A percentile compares a stretch with the other conserved stretches of the same genome.
Conservation (phyloP, 2,113 vertebrate species). For the Cathartes aura region DNA sequence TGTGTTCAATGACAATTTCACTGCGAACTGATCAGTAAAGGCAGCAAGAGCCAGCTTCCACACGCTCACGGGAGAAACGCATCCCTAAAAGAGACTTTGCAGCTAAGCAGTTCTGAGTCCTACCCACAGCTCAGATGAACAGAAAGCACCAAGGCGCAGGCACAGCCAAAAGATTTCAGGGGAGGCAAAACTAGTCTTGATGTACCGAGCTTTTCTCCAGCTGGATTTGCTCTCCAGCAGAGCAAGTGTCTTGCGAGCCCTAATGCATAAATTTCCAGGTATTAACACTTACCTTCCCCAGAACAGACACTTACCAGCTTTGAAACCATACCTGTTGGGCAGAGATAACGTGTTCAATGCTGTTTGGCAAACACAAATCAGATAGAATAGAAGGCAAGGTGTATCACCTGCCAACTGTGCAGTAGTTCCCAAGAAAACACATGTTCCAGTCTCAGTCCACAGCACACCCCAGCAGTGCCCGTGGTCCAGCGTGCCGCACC, state of each 20-base stretch:
- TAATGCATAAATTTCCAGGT: neutral
- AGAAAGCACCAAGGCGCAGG: neutral
- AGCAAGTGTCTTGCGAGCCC: neutral
- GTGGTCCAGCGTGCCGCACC: neutral
- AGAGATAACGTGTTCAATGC: slow-evolving; percentile 2
- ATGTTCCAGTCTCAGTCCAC: neutral
- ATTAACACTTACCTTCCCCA: neutral
- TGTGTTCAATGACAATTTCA: neutral
- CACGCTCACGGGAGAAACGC: rapidly evolving
- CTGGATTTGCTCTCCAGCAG: neutral
- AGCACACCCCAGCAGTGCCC: neutral
- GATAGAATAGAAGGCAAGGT: neutral
- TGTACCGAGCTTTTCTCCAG: neutral
- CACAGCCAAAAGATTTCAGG: neutral
- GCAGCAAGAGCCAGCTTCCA: neutral
- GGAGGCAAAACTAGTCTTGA: neutral
- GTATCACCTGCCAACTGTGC: neutral
- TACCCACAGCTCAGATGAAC: neutral
- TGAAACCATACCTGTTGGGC: slow-evolving; percentile 1
- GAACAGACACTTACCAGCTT: neutral
- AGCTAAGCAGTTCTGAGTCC: neutral
- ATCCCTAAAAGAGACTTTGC: neutral
- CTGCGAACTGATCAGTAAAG: neutral
- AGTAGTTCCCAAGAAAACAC: neutral
- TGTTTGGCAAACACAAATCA: neutral